Conservation (phyloP, 2,888 invertebrate species). For the Lasioglossum zephyrum region DNA sequence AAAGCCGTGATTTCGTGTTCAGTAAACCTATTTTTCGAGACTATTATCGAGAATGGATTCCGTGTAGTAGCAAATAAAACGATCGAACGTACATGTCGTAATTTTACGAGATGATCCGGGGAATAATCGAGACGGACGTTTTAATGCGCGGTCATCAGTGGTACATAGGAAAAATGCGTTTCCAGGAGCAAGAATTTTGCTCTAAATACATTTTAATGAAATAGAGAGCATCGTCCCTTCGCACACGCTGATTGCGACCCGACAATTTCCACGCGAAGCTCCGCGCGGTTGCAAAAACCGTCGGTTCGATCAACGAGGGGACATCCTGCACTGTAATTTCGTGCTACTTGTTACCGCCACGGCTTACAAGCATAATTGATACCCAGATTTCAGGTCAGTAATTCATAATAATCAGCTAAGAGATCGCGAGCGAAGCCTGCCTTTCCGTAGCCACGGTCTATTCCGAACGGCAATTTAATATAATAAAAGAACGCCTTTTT, state of each 20-base stretch:
- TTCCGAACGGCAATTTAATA: constrained; percentile 49
- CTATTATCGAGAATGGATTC: not conserved
- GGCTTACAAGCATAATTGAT: constrained; percentile 60
- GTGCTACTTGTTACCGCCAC: constrained; percentile 55
- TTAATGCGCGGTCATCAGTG: constrained; percentile 32
- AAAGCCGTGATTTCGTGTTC: not conserved
- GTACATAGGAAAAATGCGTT: constrained; percentile 20
- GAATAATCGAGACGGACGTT: constrained; percentile 9
- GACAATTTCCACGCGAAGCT: constrained; percentile 34
- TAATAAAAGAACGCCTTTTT: constrained; percentile 54
- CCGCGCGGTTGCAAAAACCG: constrained; percentile 31
- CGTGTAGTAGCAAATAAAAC: not conserved
- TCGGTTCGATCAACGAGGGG: constrained; percentile 56
- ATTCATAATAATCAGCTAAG: constrained; percentile 59
- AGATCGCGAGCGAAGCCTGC: constrained; percentile 47
- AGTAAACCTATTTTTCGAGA: not conserved
- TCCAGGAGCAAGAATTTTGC: constrained; percentile 40
- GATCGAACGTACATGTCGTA: not conserved
- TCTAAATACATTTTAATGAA: constrained; percentile 60
- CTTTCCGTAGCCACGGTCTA: constrained; percentile 37
- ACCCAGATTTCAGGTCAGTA: constrained; percentile 56
- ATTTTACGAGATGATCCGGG: constrained; percentile 19
- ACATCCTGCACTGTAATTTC: constrained; percentile 60
- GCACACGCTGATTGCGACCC: not conserved
- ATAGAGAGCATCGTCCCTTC: constrained; percentile 24